A percentile compares a stretch with the other conserved stretches of the same genome.
Conservation (phyloP, 1,140 invertebrate genomes). For the Anagrus nilaparvatae region DNA sequence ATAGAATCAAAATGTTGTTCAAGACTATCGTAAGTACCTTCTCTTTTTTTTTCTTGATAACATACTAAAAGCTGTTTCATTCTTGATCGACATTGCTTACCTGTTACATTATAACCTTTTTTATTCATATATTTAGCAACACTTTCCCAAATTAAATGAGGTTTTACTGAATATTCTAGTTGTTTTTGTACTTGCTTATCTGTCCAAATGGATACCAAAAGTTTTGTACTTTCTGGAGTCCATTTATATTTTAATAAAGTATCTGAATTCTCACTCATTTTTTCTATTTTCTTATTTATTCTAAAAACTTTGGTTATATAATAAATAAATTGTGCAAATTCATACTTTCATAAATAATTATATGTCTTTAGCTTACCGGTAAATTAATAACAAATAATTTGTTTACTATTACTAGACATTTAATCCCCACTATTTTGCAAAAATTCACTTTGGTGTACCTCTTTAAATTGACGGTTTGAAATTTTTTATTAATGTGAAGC, state of each 20-base stretch:
- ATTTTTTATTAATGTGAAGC: too few species aligned
- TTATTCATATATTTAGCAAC: constrained; percentile 38
- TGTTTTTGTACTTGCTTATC: constrained; percentile 41
- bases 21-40: constrained; percentile 31
- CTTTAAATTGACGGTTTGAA: too few species aligned
- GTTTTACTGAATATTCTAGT: constrained; percentile 30
- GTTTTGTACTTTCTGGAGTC: constrained; percentile 37
- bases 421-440: too few species aligned
- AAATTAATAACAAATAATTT: too few species aligned
- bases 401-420: too few species aligned
- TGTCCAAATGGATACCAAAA: constrained; percentile 38
- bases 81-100: constrained; percentile 37
- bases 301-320: too few species aligned
- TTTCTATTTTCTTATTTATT: too few species aligned
- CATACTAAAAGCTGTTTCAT: constrained; percentile 40
- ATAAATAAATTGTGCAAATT: too few species aligned
- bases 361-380: too few species aligned
- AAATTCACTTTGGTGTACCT: too few species aligned
- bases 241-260: constrained; percentile 38
- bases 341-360: too few species aligned
- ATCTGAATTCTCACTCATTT: constrained; percentile 27
- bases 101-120: constrained; percentile 37
- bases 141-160: constrained; percentile 38
- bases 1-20: constrained; percentile 40
- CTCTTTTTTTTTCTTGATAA: constrained; percentile 37